Evolutionary conservation across 2,113 vertebrate genomes (phyloP).

Genomic region (Junco hyemalis): DNA sequence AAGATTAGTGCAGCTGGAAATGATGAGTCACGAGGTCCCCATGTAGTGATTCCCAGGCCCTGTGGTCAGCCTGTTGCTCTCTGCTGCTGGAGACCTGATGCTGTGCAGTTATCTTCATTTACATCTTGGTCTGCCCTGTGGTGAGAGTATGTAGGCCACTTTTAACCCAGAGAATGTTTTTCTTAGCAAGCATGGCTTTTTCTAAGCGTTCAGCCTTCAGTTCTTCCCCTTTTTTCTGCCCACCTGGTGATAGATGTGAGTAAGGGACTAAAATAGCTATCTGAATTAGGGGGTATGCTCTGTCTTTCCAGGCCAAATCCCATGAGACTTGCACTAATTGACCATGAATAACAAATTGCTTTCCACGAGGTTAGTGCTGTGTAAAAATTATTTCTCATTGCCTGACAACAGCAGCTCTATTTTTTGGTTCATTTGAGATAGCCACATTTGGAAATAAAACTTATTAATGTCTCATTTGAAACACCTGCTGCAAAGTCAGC

Average conservation of each 20-base stretch:
- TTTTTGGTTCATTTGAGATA: background rate
- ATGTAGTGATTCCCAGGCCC: background rate
- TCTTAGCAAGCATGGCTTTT: background rate
- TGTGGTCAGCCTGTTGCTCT: background rate
- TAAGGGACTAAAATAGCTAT: background rate
- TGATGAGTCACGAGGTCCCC: background rate
- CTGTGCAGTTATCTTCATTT: background rate
- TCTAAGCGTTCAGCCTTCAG: background rate
- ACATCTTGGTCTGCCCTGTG: background rate
- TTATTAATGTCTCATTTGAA: background rate
- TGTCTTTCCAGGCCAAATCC: background rate
- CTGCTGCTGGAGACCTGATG: background rate
- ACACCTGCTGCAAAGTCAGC: background rate
- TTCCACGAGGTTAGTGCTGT: rapidly evolving
- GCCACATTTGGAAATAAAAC: background rate
- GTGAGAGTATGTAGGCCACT: background rate
- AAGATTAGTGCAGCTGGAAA: background rate
- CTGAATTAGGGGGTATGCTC: background rate
- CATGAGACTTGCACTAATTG: background rate
- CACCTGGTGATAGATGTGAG: background rate
- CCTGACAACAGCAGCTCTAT: background rate
- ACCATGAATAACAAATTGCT: background rate
- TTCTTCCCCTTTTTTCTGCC: background rate
- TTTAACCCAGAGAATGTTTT: background rate
- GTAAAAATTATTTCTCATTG: background rate